Base-by-base conservation (phyloP, 2,797 vertebrate genomes). In the Danio choprae region DNA sequence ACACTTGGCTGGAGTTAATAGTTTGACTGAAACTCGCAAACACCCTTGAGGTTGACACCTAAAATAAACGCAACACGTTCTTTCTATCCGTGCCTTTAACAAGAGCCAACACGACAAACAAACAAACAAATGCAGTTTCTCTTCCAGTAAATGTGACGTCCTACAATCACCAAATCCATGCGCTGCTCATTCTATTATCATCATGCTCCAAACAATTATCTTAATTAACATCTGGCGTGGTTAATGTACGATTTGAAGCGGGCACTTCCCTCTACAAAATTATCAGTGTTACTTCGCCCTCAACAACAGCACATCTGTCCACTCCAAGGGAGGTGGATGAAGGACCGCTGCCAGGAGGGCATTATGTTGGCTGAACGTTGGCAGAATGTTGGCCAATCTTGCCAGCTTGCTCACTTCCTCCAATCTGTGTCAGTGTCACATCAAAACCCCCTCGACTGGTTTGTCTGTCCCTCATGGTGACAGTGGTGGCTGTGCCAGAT, bases 251-350 rank as follows among this genome's bases (percentile, higher is more conserved):
- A 29, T 63, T 29, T 63, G 63, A 76, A 73, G 59, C 44, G 6
- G 53, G 65, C 79, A 50, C 55, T 78, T 78, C 69, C n/a, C 64
- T 70, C 77, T 76, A 80, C 74, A 82, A 64, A 55, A 71, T 53
- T 48, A 60, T 69, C 64, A 72, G 40, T 40, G 43, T 84, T 78
- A 73, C 71, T 67, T 76, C 41, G 44, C 53, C 70, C 72, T 71
- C 77, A 86, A 80, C 69, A 69, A 77, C 80, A 77, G 69, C 65
- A 78, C 80, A 84, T 81, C 83, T 82, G 79, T 83, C 63, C 69
- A 65, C 38, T 70, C 58, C 10, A 65, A 53, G 44, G 69, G 58
- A 59, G 63, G 69, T 5, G 20, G 46, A 16, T 71, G 65, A 70
- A 70, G 41, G 53, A 77, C 62, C 4, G 29, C 16, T 84, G 81